A percentile compares a stretch with the other conserved stretches of the same genome.
phyloP scores from a whole-genome alignment of 2,113 vertebrate genomes.

The Colinus virginianus region DNA sequence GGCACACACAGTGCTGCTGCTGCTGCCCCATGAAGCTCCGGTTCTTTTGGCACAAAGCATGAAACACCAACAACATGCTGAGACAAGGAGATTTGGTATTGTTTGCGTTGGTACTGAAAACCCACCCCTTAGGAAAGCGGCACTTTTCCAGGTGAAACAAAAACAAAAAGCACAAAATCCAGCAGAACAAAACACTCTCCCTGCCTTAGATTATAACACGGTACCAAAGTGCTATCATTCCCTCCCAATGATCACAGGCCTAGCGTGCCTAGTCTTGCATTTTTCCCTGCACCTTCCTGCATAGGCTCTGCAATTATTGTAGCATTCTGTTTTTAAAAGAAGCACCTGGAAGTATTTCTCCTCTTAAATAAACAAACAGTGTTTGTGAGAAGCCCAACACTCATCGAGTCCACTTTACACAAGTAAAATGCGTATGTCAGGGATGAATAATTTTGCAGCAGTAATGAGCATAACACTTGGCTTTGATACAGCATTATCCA shows the following conservation, averaged over 20 bases:
- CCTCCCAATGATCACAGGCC: not conserved
- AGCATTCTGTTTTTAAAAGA: not conserved
- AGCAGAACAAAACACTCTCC: not conserved
- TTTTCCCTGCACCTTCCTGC: not conserved
- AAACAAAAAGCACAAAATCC: not conserved
- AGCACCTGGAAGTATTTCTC: not conserved
- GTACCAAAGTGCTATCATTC: not conserved
- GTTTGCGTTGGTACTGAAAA: not conserved
- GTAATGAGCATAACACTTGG: not conserved
- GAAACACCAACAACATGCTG: fast-evolving
- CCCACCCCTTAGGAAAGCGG: not conserved
- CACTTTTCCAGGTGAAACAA: not conserved
- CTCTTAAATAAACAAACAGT: not conserved
- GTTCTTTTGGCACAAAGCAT: not conserved
- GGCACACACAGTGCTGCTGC: not conserved
- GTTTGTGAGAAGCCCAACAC: not conserved
- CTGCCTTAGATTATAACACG: not conserved
- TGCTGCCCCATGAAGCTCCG: not conserved
- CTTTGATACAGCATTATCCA: not conserved
- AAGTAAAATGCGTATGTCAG: not conserved
- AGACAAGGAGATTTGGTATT: not conserved
- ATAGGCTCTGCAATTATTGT: not conserved
- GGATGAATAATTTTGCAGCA: not conserved
- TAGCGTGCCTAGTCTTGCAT: not conserved
- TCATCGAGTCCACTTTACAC: not conserved